Evolutionary conservation across 2,888 invertebrate species (phyloP), one percentile per base, ranked within the genome.

Genomic region (Sphinx pinastri): DNA sequence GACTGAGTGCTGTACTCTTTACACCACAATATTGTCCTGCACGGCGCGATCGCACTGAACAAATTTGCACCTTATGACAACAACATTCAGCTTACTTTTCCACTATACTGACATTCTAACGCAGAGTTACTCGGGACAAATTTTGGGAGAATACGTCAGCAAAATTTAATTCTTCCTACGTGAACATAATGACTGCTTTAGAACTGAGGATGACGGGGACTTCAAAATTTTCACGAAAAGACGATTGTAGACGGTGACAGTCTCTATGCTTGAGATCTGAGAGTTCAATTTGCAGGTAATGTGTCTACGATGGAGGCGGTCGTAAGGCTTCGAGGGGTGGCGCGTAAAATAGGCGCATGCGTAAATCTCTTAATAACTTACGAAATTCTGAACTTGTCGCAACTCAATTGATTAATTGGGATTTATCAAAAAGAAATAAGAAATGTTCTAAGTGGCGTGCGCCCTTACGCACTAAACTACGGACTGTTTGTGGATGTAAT

Each of bases 251-350:
- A 71, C 76, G 75, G 76, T 80, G 75, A 82, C 79, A 80, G 77
- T 79, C 88, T 85, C 81, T 93, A 90, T 88, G 81, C 76, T 79
- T 79, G 81, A 77, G 82, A 80, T 76, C 79, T 73, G 84, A 93
- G 88, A 83, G 93, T 90, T 89, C 88, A 91, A 86, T 88, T 93
- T 93, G 79, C 88, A 84, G 82, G 82, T 83, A 77, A 83, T 83
- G 81, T 83, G 80, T 81, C 76, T 75, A 74, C 76, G 75, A 87
- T 86, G 87, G 89, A 93, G 94, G 93, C 94, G 94, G 93, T 93
- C 93, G 93, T 93, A 93, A 89, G 89, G 88, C 78, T 87, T 90
- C 80, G 78, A 93, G 93, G 94, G 94, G 94, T 94, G 94, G 93
- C 87, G 93, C 94, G 92, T 90, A 88, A 87, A 86, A 81, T 71